Evolutionary conservation across 1,140 invertebrate species (phyloP), one percentile per base, ranked within the genome.

Genomic region (Psix sp.): DNA sequence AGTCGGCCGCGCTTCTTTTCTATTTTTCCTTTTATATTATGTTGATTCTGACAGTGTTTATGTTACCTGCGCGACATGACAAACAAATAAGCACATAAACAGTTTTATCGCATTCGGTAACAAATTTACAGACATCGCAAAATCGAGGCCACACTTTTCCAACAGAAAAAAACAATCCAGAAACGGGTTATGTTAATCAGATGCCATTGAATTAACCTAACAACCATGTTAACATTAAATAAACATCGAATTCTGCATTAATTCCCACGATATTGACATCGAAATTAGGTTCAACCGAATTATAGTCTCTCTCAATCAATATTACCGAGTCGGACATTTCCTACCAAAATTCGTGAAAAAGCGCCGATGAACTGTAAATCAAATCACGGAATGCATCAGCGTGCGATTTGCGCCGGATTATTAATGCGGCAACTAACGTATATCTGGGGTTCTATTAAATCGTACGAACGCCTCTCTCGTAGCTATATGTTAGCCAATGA

Each of bases 401-500:
- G 48, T 56, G 59, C 63, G 48, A 66, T 70, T 75, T 20, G 60
- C 35, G 66, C 17, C 20, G 45, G 67, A 67, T 76, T 76, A 77
- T 77, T 74, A 77, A 72, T 74, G 54, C 43, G 16, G 54, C 59
- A 18, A 68, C 67, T 67, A 77, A 77, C 76, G 76, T 74, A 71
- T 56, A 65, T 66, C 49, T 54, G 38, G 62, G 71, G 49, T 35
- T 52, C 63, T 68, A 66, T 80, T 78, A 75, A 79, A 80, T 78
- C 74, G 71, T 70, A 74, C 73, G 56, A 71, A 73, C 77, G 72
- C 76, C 75, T 77, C 57, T 73, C 57, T 10, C 49, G 42, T 76
- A 45, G 60, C 65, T 72, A 67, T 63, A 79, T 62, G 68, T 77
- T 46, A 78, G 56, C 74, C 79, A 73, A 80, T 82, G 80, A 81